Evolutionary conservation across 2,797 vertebrate genomes (phyloP).

Genomic region (Rhyacichthys aspro): DNA sequence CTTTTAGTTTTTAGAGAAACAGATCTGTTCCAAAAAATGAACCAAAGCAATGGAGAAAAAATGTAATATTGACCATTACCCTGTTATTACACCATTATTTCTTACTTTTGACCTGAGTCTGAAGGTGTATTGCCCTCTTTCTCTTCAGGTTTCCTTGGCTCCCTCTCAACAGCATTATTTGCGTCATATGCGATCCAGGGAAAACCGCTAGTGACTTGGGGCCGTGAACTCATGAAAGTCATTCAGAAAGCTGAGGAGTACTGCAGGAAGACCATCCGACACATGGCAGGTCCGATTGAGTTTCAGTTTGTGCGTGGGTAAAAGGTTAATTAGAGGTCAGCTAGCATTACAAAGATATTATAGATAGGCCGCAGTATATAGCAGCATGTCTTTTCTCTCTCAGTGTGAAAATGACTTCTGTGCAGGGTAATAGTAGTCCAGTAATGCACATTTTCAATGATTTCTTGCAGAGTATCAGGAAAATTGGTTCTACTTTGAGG

Average conservation of each 20-base stretch:
- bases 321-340: background rate
- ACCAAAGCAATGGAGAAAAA: background rate
- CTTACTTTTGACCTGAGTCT: background rate
- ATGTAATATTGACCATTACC: background rate
- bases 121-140: background rate
- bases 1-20: no score
- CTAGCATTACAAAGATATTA: background rate
- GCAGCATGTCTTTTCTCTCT: background rate
- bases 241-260: conserved; percentile 91
- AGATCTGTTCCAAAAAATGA: no score
- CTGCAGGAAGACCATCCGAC: conserved; percentile 94
- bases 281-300: conserved; percentile 87
- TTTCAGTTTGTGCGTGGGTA: conserved; percentile 2
- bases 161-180: conserved; percentile 93
- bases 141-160: conserved; percentile 92
- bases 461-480: conserved; percentile 90
- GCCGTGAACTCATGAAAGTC: conserved; percentile 90
- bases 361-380: background rate
- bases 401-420: background rate
- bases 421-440: background rate
- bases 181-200: conserved; percentile 92
- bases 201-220: conserved; percentile 89
- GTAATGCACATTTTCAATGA: conserved; percentile 1
- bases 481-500: conserved; percentile 98
- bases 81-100: no score